These are phyloP conservation scores for Australoheros scitulus DNA, from an alignment of 2,113 vertebrate species.

Conservation along the genomic window DNA sequence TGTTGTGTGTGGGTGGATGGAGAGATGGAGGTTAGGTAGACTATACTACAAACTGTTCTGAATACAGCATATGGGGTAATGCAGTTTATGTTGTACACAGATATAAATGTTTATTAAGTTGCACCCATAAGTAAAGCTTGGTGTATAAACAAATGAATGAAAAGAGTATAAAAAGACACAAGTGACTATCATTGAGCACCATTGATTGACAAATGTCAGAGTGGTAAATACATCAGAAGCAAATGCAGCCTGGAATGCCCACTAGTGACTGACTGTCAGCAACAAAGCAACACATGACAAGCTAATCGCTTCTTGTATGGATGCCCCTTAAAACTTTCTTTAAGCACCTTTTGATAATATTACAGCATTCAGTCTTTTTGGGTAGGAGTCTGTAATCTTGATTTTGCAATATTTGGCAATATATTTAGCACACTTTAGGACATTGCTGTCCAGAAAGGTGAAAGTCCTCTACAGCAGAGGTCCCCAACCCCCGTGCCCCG, in stretches of 20 bases:
- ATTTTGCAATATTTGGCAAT: background rate
- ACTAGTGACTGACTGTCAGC: background rate
- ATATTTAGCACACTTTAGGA: background rate
- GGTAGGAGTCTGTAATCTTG: background rate
- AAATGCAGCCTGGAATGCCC: background rate
- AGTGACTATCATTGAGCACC: background rate
- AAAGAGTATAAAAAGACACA: background rate
- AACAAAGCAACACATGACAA: background rate
- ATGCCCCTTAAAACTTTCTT: background rate
- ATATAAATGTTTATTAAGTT: background rate
- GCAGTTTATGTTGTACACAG: background rate
- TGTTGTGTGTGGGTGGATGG: slow-evolving; percentile 23
- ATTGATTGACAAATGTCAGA: background rate
- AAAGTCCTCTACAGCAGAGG: too few relatives aligned
- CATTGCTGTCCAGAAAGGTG: background rate
- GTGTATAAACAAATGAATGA: background rate
- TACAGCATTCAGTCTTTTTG: background rate
- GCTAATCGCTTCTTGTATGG: background rate
- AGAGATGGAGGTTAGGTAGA: slow-evolving; percentile 21
- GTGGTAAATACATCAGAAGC: background rate
- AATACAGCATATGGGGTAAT: background rate
- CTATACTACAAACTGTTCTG: slow-evolving; percentile 4
- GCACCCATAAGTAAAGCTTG: background rate
- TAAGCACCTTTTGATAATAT: too few relatives aligned
- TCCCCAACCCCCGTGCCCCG: too few relatives aligned